Evolutionary conservation across 2,888 invertebrate genomes (phyloP).

Genomic region (Rhopalosiphum nymphaeae): DNA sequence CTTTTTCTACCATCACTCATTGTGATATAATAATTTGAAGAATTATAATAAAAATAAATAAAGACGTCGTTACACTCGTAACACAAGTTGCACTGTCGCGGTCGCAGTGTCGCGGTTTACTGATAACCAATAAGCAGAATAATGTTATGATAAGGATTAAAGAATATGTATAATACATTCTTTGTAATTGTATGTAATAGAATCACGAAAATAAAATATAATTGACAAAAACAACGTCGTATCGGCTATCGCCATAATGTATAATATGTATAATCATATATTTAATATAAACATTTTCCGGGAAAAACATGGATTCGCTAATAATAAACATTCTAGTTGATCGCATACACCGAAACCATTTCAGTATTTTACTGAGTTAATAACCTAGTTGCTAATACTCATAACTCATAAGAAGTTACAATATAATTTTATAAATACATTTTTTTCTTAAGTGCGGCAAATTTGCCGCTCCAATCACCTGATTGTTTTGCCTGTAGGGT

Average conservation of each 20-base stretch:
- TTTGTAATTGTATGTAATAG: constrained; percentile 23
- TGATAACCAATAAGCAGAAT: constrained; percentile 44
- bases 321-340: too few species aligned
- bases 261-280: too few species aligned
- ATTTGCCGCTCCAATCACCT: constrained; percentile 31
- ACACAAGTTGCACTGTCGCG: constrained; percentile 14
- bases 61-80: constrained; percentile 27
- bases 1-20: constrained; percentile 23
- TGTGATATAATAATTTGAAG: constrained; percentile 25
- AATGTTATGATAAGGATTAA: constrained; percentile 28
- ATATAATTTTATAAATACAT: too few species aligned
- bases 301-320: too few species aligned
- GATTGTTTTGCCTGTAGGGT: constrained; percentile 25
- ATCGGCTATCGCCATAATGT: constrained; percentile 1
- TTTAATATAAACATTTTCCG: too few species aligned
- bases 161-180: constrained; percentile 25
- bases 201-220: constrained; percentile 33
- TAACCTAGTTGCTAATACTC: too few species aligned
- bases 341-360: too few species aligned
- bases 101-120: background rate
- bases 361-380: too few species aligned
- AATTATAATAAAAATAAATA: constrained; percentile 39
- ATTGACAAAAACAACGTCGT: constrained; percentile 21
- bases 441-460: constrained; percentile 35
- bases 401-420: too few species aligned